A percentile compares a stretch with the other conserved stretches of the same genome.
Conservation (phyloP, 1,140 invertebrate genomes). For the Heliconius himera region DNA sequence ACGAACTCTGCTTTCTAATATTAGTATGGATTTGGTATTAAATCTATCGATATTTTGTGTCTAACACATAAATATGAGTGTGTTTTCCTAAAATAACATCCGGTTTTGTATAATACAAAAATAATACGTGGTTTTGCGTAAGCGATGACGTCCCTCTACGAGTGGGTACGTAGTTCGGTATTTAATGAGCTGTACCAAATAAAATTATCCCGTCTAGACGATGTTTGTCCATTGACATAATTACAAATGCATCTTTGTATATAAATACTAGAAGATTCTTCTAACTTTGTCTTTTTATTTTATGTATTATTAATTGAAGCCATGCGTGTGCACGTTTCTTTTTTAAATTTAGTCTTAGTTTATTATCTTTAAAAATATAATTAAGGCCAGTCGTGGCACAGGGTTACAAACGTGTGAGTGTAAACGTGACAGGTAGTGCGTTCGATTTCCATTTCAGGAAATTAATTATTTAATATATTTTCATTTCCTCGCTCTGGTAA, state of each 20-base stretch:
- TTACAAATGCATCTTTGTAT: constrained; percentile 26
- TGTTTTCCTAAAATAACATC: constrained; percentile 14
- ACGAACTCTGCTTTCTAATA: too few relatives aligned
- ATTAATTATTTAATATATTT: too few relatives aligned
- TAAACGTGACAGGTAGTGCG: too few relatives aligned
- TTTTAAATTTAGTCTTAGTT: too few relatives aligned
- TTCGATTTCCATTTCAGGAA: too few relatives aligned
- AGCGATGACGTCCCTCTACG: constrained; percentile 18
- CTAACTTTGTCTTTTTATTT: neutral
- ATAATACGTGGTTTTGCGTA: constrained; percentile 17
- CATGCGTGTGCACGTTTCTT: too few relatives aligned
- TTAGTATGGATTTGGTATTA: too few relatives aligned
- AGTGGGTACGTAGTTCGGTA: constrained; percentile 21
- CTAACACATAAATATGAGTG: neutral
- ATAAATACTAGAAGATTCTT: neutral
- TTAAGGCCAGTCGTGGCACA: too few relatives aligned
- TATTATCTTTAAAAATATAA: too few relatives aligned
- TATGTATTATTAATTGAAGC: neutral
- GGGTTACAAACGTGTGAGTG: too few relatives aligned
- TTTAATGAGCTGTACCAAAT: constrained; percentile 36
- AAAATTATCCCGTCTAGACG: constrained; percentile 58
- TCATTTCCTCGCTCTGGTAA: too few relatives aligned
- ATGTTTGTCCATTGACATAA: constrained; percentile 43
- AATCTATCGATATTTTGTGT: neutral
- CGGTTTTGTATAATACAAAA: constrained; percentile 20